Evolutionary conservation across 2,888 invertebrate genomes (phyloP), one percentile per base, ranked within the genome.

Genomic region (Amiota communis): DNA sequence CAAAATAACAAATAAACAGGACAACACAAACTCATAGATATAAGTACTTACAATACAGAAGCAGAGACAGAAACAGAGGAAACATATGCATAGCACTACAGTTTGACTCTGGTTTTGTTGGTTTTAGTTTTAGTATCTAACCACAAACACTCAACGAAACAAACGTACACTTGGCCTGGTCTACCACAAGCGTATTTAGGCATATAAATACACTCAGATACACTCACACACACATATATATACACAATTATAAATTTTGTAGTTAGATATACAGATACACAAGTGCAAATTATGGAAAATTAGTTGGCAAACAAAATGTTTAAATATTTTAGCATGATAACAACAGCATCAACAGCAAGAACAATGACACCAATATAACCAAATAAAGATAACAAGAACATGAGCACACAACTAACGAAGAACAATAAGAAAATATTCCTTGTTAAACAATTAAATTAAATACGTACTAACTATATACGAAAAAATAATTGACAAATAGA

Each of bases 231-330:
- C 57, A 8, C 57, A 70, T 63, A n/a, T n/a, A 23, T 23, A 23
- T 23, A 23, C 23, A 15, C 49, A 47, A 13, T 59, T 67, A 47
- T 74, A 77, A 77, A 76, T 77, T 74, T 36, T 36, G 36, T 36
- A 36, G 2, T 4, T 4, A 2, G 8, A 36, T 36, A 36, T 6
- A 36, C 36, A 36, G 36, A 36, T 6, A 36, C 36, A 36, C 36
- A 36, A 36, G 36, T 36, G 36, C 36, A 36, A 36, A 36, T 36
- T 36, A 36, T 63, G 74, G 74, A 73, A 78, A 83, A 83, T 83
- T 82, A 81, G 78, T 76, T 77, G 74, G 71, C 78, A 74, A 79
- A 80, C 77, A 77, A 78, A 82, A 78, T 78, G 75, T 74, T 78
- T 78, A 77, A 83, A 82, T 81, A 81, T 78, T 85, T 80, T 70